phyloP scores from a whole-genome alignment of 2,888 invertebrate genomes.

The Cryptus viduatorius region DNA sequence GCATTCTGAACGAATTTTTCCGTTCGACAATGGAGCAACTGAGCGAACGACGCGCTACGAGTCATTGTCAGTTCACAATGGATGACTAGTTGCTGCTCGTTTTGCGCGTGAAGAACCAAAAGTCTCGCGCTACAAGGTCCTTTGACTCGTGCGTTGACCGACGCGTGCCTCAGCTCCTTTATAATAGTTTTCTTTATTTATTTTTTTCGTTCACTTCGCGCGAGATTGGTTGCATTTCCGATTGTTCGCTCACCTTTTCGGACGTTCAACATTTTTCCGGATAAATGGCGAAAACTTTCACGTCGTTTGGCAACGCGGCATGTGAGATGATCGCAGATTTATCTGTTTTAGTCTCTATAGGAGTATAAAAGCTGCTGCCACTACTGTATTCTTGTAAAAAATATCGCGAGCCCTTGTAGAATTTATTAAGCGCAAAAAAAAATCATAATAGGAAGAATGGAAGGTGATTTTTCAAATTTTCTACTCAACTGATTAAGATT shows the following conservation, averaged over 20 bases:
- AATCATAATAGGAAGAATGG: constrained; percentile 12
- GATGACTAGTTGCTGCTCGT: constrained; percentile 65
- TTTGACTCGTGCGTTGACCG: constrained; percentile 60
- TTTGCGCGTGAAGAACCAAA: constrained; percentile 66
- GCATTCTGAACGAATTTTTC: constrained; percentile 64
- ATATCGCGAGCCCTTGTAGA: constrained; percentile 3
- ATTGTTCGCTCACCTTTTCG: constrained; percentile 18
- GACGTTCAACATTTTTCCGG: constrained; percentile 30
- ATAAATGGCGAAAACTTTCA: constrained; percentile 37
- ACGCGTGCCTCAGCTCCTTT: constrained; percentile 51
- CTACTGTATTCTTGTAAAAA: constrained; percentile 20
- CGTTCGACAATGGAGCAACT: constrained; percentile 52
- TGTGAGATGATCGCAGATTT: constrained; percentile 31
- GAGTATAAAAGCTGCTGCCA: constrained; percentile 4
- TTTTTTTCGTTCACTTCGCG: constrained; percentile 36
- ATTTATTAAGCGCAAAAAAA: constrained; percentile 6
- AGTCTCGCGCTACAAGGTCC: constrained; percentile 40
- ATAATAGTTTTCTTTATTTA: constrained; percentile 51
- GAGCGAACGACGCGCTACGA: constrained; percentile 26
- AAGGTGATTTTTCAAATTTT: constrained; percentile 29
- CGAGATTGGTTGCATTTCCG: not conserved
- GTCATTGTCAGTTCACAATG: constrained; percentile 68
- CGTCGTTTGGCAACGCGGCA: constrained; percentile 34
- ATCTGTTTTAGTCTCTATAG: not conserved
- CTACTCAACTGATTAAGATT: constrained; percentile 22